Percentiles rank a stretch among this genome's conserved stretches.
Evolutionary conservation across 2,797 vertebrate genomes (phyloP).

Genomic region (Enteromius mattozi): DNA sequence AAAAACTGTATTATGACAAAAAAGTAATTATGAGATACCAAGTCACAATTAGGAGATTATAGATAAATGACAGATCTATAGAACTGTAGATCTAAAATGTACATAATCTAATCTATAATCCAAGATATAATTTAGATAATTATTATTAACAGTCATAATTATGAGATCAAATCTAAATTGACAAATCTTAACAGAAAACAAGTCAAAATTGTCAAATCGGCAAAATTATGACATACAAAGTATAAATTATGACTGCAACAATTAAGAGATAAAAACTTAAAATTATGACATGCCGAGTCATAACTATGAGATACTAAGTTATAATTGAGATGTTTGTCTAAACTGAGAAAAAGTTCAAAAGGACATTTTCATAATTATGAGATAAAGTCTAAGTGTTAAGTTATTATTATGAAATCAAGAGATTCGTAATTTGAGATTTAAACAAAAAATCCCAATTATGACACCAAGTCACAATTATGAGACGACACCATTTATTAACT

Average conservation of each 20-base stretch:
- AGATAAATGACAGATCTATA: neutral
- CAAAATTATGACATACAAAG: no score
- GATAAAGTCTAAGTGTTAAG: no score
- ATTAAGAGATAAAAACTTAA: neutral
- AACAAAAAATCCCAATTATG: no score
- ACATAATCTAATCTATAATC: neutral
- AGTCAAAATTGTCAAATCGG: no score
- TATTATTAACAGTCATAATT: no score
- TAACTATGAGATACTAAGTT: neutral
- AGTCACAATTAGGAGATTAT: neutral
- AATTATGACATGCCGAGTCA: neutral
- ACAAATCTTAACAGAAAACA: no score
- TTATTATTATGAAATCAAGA: no score
- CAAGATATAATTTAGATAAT: neutral
- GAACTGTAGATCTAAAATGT: neutral
- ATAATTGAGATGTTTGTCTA: neutral
- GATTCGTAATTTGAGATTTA: no score
- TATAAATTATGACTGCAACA: no score
- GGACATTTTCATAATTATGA: neutral
- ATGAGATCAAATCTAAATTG: no score
- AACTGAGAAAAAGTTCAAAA: no score
- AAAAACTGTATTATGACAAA: neutral
- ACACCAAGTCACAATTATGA: neutral
- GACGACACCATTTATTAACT: neutral
- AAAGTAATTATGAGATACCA: neutral